Percentiles rank a stretch among this genome's conserved stretches.
phyloP scores from a whole-genome alignment of 2,888 invertebrate genomes.

The Noctuana brunneofusca region DNA sequence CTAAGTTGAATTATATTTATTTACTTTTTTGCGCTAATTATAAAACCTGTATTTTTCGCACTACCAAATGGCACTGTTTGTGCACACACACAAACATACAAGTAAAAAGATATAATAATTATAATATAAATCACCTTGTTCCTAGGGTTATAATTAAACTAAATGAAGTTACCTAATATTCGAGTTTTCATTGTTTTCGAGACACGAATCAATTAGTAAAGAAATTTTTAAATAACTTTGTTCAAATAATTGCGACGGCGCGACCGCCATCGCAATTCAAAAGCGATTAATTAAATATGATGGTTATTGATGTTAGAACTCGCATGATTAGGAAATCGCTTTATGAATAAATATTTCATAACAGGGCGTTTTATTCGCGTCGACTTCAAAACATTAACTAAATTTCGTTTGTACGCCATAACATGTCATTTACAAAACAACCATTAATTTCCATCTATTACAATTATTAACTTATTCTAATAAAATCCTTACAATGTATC shows the following conservation, averaged over 20 bases:
- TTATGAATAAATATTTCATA: too few species aligned
- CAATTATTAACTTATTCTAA: conserved; percentile 8
- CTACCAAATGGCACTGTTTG: conserved; percentile 1
- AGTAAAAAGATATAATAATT: not conserved
- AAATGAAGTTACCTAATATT: not conserved
- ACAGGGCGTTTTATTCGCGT: too few species aligned
- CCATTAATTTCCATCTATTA: not conserved
- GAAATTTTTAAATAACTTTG: too few species aligned
- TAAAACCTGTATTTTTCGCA: too few species aligned
- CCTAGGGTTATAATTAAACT: not conserved
- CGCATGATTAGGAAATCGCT: too few species aligned
- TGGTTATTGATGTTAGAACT: too few species aligned
- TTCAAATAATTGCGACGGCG: too few species aligned
- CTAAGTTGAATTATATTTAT: too few species aligned
- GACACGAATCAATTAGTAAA: too few species aligned
- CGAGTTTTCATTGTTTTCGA: not conserved
- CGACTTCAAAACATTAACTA: not conserved
- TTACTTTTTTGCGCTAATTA: not conserved
- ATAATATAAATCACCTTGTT: not conserved
- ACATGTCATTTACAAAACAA: not conserved
- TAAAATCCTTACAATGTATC: conserved; percentile 40
- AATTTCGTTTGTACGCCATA: not conserved
- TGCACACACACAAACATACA: not conserved
- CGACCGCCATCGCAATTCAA: too few species aligned
- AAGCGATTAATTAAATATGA: too few species aligned